These are phyloP conservation scores for Tokudaia tokunoshimensis DNA, from an alignment of 2,797 vertebrate genomes.

Conservation along the genomic window DNA sequence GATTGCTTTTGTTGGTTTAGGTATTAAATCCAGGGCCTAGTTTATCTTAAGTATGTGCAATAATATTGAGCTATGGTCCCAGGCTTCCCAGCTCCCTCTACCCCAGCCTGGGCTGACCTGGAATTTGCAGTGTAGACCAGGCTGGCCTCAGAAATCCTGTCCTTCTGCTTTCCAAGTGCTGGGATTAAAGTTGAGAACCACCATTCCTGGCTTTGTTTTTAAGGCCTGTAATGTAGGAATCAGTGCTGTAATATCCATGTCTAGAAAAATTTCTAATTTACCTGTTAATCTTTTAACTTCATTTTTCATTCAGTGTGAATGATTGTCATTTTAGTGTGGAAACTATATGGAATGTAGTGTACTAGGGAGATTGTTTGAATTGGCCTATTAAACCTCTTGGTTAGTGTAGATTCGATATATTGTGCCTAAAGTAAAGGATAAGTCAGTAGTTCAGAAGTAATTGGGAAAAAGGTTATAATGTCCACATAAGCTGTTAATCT, in stretches of 20 bases:
- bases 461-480: neutral
- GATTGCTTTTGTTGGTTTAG: neutral
- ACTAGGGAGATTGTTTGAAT: conserved; percentile 9
- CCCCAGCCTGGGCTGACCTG: neutral
- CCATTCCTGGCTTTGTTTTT: neutral
- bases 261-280: neutral
- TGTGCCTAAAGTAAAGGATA: conserved; percentile 47
- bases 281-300: neutral
- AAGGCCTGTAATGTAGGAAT: neutral
- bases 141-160: neutral
- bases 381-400: neutral
- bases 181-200: neutral
- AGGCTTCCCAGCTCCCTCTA: too few species aligned
- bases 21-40: neutral
- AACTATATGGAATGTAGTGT: neutral
- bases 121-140: neutral
- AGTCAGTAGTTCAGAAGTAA: conserved; percentile 23
- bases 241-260: neutral
- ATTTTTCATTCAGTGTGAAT: neutral
- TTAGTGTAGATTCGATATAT: conserved; percentile 4
- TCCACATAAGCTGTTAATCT: neutral
- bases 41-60: neutral
- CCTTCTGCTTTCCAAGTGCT: neutral
- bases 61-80: neutral
- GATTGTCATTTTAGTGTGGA: neutral